phyloP scores from a whole-genome alignment of 2,113 vertebrate species.

The Nestor notabilis region DNA sequence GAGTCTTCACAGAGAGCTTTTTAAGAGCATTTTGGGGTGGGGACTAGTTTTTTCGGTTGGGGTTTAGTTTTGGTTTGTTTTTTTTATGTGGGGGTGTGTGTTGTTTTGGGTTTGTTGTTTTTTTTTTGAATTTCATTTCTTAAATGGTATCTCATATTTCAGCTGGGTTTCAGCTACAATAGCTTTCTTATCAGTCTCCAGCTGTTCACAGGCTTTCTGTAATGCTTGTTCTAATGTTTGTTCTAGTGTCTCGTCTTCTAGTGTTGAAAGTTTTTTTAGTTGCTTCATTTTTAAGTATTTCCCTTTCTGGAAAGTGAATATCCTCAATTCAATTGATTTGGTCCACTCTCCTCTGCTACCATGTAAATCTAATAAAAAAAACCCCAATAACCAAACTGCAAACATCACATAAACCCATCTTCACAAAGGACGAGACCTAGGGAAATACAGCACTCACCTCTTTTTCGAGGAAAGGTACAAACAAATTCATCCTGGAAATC shows the following conservation, averaged over 20 bases:
- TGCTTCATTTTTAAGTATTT: background rate
- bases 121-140: background rate
- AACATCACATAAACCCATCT: background rate
- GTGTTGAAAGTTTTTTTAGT: background rate
- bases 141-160: background rate
- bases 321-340: background rate
- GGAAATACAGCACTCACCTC: background rate
- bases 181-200: background rate
- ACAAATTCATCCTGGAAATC: background rate
- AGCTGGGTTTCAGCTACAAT: background rate
- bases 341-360: background rate
- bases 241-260: no score
- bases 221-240: background rate
- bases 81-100: background rate
- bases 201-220: background rate
- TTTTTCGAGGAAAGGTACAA: background rate
- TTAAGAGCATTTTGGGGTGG: background rate
- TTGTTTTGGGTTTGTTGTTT: fast-evolving
- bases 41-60: fast-evolving
- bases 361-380: background rate
- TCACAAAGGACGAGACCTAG: background rate
- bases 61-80: fast-evolving
- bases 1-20: background rate
- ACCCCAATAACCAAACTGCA: background rate
- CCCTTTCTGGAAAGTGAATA: background rate